Evolutionary conservation across 2,113 vertebrate species (phyloP).

Genomic region (Lepidothrix coronata): DNA sequence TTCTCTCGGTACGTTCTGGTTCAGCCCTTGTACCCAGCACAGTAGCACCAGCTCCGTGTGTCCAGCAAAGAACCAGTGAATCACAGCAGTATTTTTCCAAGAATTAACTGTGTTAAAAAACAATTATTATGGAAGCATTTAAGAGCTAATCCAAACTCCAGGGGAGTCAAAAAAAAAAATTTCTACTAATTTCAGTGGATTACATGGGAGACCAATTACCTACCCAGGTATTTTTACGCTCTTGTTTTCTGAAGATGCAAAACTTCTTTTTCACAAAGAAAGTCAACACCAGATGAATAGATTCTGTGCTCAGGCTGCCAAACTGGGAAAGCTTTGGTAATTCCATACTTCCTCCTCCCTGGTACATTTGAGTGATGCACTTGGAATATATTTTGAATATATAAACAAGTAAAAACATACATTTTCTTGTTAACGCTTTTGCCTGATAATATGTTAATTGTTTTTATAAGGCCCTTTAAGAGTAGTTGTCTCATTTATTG

Average conservation of each 20-base stretch:
- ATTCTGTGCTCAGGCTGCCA: neutral
- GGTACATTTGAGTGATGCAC: neutral
- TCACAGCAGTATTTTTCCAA: neutral
- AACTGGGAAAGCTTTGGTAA: neutral
- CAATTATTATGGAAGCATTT: neutral
- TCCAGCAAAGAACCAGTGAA: neutral
- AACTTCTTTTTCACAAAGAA: neutral
- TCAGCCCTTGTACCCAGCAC: neutral
- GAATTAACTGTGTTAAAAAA: neutral
- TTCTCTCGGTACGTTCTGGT: neutral
- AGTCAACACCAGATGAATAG: neutral
- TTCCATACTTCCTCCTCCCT: neutral
- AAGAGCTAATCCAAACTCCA: neutral
- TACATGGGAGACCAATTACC: neutral
- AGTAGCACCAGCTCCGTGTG: neutral
- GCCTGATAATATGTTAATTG: conserved; percentile 39
- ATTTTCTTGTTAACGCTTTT: neutral
- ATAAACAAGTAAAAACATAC: conserved; percentile 14
- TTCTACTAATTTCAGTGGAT: neutral
- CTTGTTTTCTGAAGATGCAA: neutral
- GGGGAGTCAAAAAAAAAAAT: neutral
- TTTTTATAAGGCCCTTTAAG: conserved; percentile 26
- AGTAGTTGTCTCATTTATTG: conserved; percentile 3
- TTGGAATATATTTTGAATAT: neutral
- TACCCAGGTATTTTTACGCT: neutral